Percentiles rank a stretch among this genome's conserved stretches.
Conservation (phyloP, 2,113 vertebrate species). For the Lophotis ruficrista region DNA sequence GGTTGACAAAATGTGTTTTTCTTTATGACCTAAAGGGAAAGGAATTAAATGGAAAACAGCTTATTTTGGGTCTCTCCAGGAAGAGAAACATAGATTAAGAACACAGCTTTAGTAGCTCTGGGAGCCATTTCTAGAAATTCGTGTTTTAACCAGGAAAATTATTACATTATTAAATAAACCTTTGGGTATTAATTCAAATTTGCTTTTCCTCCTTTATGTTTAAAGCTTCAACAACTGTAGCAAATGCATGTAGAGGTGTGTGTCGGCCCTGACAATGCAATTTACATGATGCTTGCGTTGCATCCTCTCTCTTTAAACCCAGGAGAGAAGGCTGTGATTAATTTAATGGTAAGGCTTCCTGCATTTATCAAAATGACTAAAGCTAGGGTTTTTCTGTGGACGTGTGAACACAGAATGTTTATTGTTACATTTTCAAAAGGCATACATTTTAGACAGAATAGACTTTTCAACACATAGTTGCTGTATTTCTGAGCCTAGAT, state of each 20-base stretch:
- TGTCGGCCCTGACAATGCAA: not conserved
- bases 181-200: not conserved
- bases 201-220: not conserved
- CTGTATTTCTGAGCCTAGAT: not conserved
- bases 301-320: not conserved
- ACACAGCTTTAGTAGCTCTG: not conserved
- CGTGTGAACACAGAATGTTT: fast-evolving
- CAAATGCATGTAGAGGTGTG: not conserved
- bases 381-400: not conserved
- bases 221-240: not conserved
- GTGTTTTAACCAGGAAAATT: not conserved
- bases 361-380: not conserved
- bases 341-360: not conserved
- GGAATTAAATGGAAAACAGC: not conserved
- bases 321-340: not conserved
- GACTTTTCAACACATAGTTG: not conserved
- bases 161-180: not conserved
- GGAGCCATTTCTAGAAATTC: not conserved
- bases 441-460: not conserved
- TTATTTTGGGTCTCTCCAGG: not conserved
- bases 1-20: not conserved
- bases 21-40: not conserved
- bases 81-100: not conserved
- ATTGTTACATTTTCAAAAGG: not conserved
- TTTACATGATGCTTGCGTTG: not conserved